These are phyloP conservation scores for Lethenteron reissneri DNA, from an alignment of 2,113 vertebrate genomes.

Conservation along the genomic window DNA sequence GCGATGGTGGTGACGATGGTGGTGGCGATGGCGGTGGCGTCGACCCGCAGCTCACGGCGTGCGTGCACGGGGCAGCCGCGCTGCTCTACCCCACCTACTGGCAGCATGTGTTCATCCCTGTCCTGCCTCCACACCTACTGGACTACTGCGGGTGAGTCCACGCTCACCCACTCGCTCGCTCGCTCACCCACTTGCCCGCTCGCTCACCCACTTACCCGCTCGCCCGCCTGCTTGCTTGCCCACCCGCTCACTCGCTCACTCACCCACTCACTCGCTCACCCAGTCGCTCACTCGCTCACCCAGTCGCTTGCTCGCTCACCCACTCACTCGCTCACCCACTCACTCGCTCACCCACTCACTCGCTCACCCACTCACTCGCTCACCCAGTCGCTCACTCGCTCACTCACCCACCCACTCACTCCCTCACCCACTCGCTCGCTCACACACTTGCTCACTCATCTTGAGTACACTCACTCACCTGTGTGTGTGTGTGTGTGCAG, in stretches of 20 bases:
- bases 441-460: no score
- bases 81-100: conserved; percentile 96
- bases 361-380: not conserved
- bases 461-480: no score
- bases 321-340: not conserved
- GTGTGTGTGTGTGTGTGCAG: conserved; percentile 16
- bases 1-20: no score
- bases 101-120: conserved; percentile 98
- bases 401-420: no score
- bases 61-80: conserved; percentile 78
- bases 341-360: not conserved
- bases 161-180: not conserved
- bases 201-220: not conserved
- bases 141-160: conserved; percentile 89
- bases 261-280: not conserved
- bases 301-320: not conserved
- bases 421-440: no score
- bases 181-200: not conserved
- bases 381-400: no score
- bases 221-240: not conserved
- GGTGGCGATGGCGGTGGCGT: no score
- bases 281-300: not conserved
- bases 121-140: conserved; percentile 72
- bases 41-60: conserved; percentile 64
- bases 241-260: not conserved